These are phyloP conservation scores for Conomelus anceps DNA, from an alignment of 2,888 invertebrate species.

Conservation along the genomic window DNA sequence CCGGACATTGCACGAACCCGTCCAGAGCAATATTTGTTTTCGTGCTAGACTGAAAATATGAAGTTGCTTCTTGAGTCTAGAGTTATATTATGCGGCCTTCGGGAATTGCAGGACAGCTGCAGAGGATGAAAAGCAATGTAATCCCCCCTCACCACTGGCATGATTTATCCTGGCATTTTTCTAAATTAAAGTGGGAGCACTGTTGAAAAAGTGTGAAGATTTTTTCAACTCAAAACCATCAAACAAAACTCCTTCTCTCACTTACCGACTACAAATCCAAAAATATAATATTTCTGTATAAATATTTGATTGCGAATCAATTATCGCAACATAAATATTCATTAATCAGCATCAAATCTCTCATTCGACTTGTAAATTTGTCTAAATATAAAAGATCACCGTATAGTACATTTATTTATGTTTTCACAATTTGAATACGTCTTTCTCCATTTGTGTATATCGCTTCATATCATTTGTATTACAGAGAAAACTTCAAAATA, in stretches of 20 bases:
- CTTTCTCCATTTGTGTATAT: not conserved
- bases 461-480: not conserved
- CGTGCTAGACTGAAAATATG: not conserved
- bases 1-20: not conserved
- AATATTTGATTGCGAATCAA: not conserved
- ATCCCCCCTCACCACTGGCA: not conserved
- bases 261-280: not conserved
- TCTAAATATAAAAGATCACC: not conserved
- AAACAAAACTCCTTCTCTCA: not conserved
- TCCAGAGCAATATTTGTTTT: not conserved
- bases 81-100: not conserved
- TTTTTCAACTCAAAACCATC: not conserved
- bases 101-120: not conserved
- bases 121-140: not conserved
- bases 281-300: not conserved
- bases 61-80: not conserved
- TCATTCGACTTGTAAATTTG: not conserved
- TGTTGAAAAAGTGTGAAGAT: not conserved
- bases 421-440: not conserved
- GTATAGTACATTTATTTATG: not conserved
- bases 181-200: not conserved
- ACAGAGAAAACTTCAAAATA: not conserved
- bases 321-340: not conserved
- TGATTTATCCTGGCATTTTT: not conserved
- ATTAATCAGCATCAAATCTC: not conserved